Base-by-base conservation (phyloP, 2,113 vertebrate genomes). In the Phyllopteryx taeniolatus region DNA sequence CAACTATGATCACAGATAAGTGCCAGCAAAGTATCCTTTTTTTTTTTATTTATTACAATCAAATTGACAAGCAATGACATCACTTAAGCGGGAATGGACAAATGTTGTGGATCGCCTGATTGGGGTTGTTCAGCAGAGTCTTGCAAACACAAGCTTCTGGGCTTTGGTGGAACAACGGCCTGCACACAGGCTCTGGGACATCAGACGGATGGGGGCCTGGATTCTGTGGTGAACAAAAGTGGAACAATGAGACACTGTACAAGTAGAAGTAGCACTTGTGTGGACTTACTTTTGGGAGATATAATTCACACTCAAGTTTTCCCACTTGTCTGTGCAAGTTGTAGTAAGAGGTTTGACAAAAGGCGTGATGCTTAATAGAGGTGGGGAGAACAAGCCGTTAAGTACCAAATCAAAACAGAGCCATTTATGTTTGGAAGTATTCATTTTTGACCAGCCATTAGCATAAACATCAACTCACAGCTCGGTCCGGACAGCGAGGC, bases 71-170 rank as follows among this genome's bases (percentile, higher is more conserved):
- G 27, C 27, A 39, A 39, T 39, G 35, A 39, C 35, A 39, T 59
- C 22, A 7, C 8, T 61, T 35, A 13, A 61, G 27, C 8, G 59
- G 59, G 15, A 61, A 61, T 33, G 59, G 59, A 61, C 59, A 61
- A 35, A 61, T 61, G 1, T 61, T 14, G 31, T 61, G 59, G 8
- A 61, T 35, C 7, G 59, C 2, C 2, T 31, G 33, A 6, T 35
- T 31, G 8, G 31, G 14, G 19, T 35, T 39, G 14, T 12, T 17
- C 22, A 61, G 31, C 7, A 5, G 59, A 5, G 33, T 15, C 15
- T 61, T 61, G 59, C 59, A 61, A 35, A 61, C 15, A 35, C 59
- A 61, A 33, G 59, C 59, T 35, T 61, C 59, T 9, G 59, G 59
- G 19, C 59, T 61, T 61, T 61, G 31, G 31, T 61, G 59, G 15